Evolutionary conservation across 2,113 vertebrate species (phyloP).

Genomic region (Oryzias woworae): DNA sequence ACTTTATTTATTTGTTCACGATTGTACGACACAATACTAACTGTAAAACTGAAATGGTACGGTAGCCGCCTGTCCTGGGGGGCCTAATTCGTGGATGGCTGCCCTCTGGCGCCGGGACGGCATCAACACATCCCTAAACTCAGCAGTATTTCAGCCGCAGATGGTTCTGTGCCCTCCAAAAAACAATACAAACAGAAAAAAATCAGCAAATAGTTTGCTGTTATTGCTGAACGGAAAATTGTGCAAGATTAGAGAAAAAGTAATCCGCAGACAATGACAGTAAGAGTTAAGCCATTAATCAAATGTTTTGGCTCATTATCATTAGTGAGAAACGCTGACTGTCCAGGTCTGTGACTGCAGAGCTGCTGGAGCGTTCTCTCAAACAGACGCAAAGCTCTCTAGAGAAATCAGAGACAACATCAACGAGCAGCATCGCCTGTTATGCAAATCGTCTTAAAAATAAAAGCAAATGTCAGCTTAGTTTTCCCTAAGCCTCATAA

Average conservation of each 20-base stretch:
- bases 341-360: constrained; percentile 44
- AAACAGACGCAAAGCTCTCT: constrained; percentile 40
- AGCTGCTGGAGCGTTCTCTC: constrained; percentile 41
- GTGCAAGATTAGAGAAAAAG: constrained; percentile 46
- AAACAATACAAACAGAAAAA: background rate
- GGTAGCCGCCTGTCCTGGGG: no score
- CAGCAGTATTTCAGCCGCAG: no score
- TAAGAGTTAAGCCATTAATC: constrained; percentile 66
- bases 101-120: no score
- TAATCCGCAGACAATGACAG: constrained; percentile 54
- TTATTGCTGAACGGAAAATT: constrained; percentile 46
- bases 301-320: constrained; percentile 63
- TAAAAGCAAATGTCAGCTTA: constrained; percentile 52
- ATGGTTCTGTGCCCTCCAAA: no score
- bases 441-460: constrained; percentile 49
- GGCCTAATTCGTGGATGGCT: no score
- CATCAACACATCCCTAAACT: no score
- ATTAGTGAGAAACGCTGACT: constrained; percentile 69
- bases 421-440: constrained; percentile 31
- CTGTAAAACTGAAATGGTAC: no score
- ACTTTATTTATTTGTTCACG: no score
- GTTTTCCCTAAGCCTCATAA: constrained; percentile 40
- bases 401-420: constrained; percentile 53
- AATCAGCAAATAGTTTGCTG: constrained; percentile 38
- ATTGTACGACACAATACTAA: no score